These are phyloP conservation scores for Nysson spinosus DNA, from an alignment of 2,888 invertebrate species.

Conservation along the genomic window DNA sequence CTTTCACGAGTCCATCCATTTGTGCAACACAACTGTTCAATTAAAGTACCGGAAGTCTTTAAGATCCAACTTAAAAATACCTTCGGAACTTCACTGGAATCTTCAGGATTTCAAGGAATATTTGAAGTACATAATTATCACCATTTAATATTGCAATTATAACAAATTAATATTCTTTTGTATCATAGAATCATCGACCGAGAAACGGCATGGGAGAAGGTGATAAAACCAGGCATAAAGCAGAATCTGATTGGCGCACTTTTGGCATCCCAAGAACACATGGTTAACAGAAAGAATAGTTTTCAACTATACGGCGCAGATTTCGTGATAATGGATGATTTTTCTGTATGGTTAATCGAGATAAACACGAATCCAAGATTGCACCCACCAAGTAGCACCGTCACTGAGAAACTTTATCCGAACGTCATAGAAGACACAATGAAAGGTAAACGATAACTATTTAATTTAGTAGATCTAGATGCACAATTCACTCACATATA, in stretches of 20 bases:
- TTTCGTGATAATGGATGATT: slow-evolving; percentile 54
- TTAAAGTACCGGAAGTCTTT: slow-evolving; percentile 46
- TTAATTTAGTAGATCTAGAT: too few relatives aligned
- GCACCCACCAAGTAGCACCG: slow-evolving; percentile 51
- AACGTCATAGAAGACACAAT: slow-evolving; percentile 54
- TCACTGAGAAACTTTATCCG: slow-evolving; percentile 51
- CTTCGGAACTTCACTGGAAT: slow-evolving; percentile 52
- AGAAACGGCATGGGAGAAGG: slow-evolving; percentile 49
- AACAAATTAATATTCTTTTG: not conserved
- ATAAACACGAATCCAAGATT: slow-evolving; percentile 55
- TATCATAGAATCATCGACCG: slow-evolving; percentile 32
- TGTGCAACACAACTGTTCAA: slow-evolving; percentile 56
- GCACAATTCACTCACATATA: too few relatives aligned
- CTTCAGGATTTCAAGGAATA: slow-evolving; percentile 54
- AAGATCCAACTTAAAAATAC: slow-evolving; percentile 27
- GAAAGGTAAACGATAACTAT: slow-evolving; percentile 39
- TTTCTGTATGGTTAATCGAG: slow-evolving; percentile 55
- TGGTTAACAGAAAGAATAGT: slow-evolving; percentile 56
- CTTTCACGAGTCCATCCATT: slow-evolving; percentile 56
- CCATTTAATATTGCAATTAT: not conserved
- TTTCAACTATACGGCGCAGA: slow-evolving; percentile 57
- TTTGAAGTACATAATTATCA: slow-evolving; percentile 33
- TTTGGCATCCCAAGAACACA: slow-evolving; percentile 54
- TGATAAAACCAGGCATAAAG: slow-evolving; percentile 53
- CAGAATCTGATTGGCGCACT: slow-evolving; percentile 54